phyloP scores from a whole-genome alignment of 2,113 vertebrate genomes.

The Paramormyrops kingsleyae region DNA sequence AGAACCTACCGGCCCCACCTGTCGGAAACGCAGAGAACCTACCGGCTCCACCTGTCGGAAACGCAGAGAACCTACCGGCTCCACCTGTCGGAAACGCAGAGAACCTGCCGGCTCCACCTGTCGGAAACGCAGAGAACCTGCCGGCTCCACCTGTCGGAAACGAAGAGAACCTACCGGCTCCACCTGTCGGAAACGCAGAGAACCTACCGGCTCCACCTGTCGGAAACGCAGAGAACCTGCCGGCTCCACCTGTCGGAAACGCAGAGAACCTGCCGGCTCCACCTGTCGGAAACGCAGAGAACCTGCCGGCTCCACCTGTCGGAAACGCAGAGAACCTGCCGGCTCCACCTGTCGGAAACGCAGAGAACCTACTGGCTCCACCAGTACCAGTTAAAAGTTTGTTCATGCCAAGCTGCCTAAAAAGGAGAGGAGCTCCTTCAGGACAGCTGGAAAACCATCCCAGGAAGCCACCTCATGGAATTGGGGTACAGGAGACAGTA shows the following conservation, averaged over 20 bases:
- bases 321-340: too few species aligned
- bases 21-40: not conserved
- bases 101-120: not conserved
- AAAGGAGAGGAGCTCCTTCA: not conserved
- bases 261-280: too few species aligned
- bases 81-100: not conserved
- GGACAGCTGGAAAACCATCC: too few species aligned
- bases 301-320: too few species aligned
- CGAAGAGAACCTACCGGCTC: not conserved
- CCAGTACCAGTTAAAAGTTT: not conserved
- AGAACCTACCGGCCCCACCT: not conserved
- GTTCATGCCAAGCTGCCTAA: not conserved
- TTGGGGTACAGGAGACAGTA: too few species aligned
- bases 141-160: not conserved
- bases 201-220: not conserved
- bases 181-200: not conserved
- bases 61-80: not conserved
- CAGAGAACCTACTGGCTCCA: too few species aligned
- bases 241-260: too few species aligned
- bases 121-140: not conserved
- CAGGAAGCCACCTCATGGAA: too few species aligned
- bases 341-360: too few species aligned
- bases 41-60: not conserved
- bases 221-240: not conserved
- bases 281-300: too few species aligned